Percentiles rank a stretch among this genome's conserved stretches.
phyloP scores from a whole-genome alignment of 2,113 vertebrate species.

The Megaleporinus macrocephalus region DNA sequence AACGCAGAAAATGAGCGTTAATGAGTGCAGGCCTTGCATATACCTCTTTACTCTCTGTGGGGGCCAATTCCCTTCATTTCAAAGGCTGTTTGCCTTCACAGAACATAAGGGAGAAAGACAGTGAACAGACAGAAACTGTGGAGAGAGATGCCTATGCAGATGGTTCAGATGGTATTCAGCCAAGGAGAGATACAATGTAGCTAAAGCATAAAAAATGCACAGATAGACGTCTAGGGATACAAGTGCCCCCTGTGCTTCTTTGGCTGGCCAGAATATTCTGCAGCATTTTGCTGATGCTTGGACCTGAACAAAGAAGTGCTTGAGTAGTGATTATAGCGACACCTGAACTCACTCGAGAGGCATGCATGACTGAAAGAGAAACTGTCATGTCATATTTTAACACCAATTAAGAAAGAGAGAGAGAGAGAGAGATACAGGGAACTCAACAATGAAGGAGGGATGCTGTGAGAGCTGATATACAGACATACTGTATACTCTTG shows the following conservation, averaged over 20 bases:
- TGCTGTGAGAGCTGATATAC: not conserved
- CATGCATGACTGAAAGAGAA: conserved; percentile 25
- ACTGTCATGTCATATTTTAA: conserved; percentile 15
- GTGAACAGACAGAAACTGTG: not conserved
- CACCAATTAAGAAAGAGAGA: no score
- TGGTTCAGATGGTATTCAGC: conserved; percentile 3
- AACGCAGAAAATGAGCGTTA: conserved; percentile 44
- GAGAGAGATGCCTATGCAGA: conserved; percentile 25
- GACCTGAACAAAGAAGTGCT: conserved; percentile 55
- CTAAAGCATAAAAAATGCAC: conserved; percentile 35
- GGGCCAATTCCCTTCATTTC: not conserved
- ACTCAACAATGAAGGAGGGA: conserved; percentile 1
- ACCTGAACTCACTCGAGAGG: conserved; percentile 58
- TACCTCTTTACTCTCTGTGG: not conserved
- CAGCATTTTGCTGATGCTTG: conserved; percentile 40
- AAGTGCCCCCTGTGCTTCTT: conserved; percentile 40
- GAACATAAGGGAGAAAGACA: not conserved
- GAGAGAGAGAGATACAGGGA: conserved; percentile 33
- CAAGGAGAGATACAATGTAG: conserved; percentile 31
- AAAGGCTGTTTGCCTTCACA: not conserved
- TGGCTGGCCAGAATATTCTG: conserved; percentile 45
- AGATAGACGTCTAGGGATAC: conserved; percentile 29
- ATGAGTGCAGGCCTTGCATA: conserved; percentile 27
- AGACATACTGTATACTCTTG: no score
- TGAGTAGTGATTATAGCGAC: conserved; percentile 56